Base-by-base conservation (phyloP, 2,888 invertebrate genomes). In the Cephalotes varians region DNA sequence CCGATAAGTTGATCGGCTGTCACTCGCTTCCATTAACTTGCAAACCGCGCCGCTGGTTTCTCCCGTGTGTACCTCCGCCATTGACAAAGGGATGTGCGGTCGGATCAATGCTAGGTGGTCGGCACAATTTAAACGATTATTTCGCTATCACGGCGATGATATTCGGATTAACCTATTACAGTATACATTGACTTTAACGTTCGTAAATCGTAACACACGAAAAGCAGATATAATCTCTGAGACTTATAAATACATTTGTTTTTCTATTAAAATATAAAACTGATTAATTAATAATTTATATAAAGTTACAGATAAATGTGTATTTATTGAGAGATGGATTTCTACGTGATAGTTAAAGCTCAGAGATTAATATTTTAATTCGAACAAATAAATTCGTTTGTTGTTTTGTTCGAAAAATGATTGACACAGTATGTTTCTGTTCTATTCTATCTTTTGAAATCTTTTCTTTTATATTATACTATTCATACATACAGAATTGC, bases 1-100 rank as follows among this genome's bases (percentile, higher is more conserved):
- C 81, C 88, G 89, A 91, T 91, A 89, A 91, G 91, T 91, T 91
- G 92, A 92, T 88, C 87, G 90, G 84, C 86, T 81, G 85, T 85
- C 87, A 81, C 82, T 82, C 56, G 60, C 40, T 60, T 56, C 51
- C 31, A 69, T 82, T 82, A 82, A 77, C 56, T 73, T 60, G 80
- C 74, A 56, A 49, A 71, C 60, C 80, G 40, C 74, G 40, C 56
- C 65, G 15, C 60, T 40, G 49, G 49, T 31, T 21, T 28, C 34
- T 47, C 56, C 28, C n/a, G n/a, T n/a, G 34, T 73, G 49, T 51
- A 49, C 51, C 44, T 37, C 18, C 12, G 34, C 67, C 44, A 56
- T 56, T 69, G 71, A 58, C 44, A 37, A 56, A 69, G 56, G 12
- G 54, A 54, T n/a, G 3, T 18, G 18, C 21, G 64, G n/a, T 25